A percentile compares a stretch with the other conserved stretches of the same genome.
phyloP scores from a whole-genome alignment of 2,797 vertebrate genomes.

The Salarias fasciatus region DNA sequence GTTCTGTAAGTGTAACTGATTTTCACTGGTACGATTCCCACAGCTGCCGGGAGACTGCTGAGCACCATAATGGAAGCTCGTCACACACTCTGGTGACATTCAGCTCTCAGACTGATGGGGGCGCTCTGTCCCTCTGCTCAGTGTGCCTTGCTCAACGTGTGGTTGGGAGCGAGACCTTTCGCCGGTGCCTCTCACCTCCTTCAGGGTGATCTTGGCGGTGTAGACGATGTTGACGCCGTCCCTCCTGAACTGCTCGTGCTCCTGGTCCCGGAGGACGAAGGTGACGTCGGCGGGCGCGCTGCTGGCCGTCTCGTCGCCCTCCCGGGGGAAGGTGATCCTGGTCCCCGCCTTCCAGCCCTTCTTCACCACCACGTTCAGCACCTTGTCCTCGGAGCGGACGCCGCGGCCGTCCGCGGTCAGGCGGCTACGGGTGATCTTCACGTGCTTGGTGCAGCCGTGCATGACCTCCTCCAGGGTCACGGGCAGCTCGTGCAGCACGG shows the following conservation, averaged over 20 bases:
- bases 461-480: slow-evolving; percentile 95
- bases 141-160: background rate
- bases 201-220: slow-evolving; percentile 92
- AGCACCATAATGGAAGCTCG: too few species aligned
- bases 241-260: slow-evolving; percentile 90
- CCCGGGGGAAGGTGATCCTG: slow-evolving; percentile 96
- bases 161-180: background rate
- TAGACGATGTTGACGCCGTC: slow-evolving; percentile 93
- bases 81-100: too few species aligned
- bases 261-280: slow-evolving; percentile 94
- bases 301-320: slow-evolving; percentile 91
- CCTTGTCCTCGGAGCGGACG: slow-evolving; percentile 90
- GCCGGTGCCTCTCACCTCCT: slow-evolving; percentile 83
- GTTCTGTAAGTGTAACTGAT: too few species aligned
- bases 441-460: slow-evolving; percentile 93
- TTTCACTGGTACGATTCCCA: too few species aligned
- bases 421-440: slow-evolving; percentile 93
- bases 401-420: slow-evolving; percentile 89
- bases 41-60: too few species aligned
- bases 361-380: slow-evolving; percentile 96
- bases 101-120: too few species aligned
- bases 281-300: slow-evolving; percentile 92
- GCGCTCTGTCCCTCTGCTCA: too few species aligned
- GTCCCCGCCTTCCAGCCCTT: slow-evolving; percentile 96
- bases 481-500: slow-evolving; percentile 90